Evolutionary conservation across 2,888 invertebrate species (phyloP), one percentile per base, ranked within the genome.

Genomic region (Troides aeacus): DNA sequence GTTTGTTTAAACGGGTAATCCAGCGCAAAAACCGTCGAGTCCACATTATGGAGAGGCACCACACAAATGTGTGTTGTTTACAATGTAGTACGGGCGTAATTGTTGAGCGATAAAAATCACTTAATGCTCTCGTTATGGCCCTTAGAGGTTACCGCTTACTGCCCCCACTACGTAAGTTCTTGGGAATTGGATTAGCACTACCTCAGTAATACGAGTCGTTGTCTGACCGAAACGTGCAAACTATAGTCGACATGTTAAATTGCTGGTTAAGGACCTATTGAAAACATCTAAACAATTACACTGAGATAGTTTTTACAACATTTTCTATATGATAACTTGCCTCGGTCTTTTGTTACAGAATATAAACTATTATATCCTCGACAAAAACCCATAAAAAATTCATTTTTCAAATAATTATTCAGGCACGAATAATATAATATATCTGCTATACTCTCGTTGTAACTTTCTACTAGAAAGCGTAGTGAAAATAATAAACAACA

Each of bases 1-100:
- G 88, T 89, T 90, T 90, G 87, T 89, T 88, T 89, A 88, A 90
- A 87, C 87, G 88, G 70, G 85, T 90, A 92, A 91, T 90, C 87
- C 87, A 81, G 81, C 75, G 85, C 84, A 86, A 90, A 90, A 90
- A 88, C 86, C 81, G 80, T 80, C 74, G 78, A 79, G 79, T 79
- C 81, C 84, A 81, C 82, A 82, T 86, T 82, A 88, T 84, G 81
- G 84, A 84, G 86, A 79, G 82, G 84, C 78, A 76, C 79, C 82
- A 84, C 84, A 81, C 83, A 84, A 86, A 88, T 85, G 85, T 86
- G 84, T 88, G 84, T 75, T 74, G 77, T 84, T 85, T 84, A 79
- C 84, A 79, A 80, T 85, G 84, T 82, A 84, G 83, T 83, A 79
- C 80, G 83, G 80, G 79, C 82, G 82, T 88, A 88, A 90, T 89